phyloP scores from a whole-genome alignment of 2,113 vertebrate genomes.

The Nibea albiflora region DNA sequence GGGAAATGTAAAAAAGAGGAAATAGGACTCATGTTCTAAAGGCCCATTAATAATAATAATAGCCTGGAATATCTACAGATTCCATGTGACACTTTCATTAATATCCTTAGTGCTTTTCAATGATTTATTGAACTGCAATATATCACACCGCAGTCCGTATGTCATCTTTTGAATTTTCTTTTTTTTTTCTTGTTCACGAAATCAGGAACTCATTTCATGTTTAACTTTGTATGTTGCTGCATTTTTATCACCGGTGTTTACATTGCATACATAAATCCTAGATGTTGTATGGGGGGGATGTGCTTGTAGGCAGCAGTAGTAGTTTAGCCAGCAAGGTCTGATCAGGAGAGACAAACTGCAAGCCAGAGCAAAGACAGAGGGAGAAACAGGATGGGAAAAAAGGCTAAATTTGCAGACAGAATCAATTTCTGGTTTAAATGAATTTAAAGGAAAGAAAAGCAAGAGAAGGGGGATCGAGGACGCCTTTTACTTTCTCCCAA shows the following conservation, averaged over 20 bases:
- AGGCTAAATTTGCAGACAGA: constrained; percentile 61
- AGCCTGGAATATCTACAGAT: constrained; percentile 75
- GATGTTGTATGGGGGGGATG: not conserved
- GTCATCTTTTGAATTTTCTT: constrained; percentile 19
- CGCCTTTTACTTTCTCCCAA: constrained; percentile 22
- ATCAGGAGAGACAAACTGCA: constrained; percentile 62
- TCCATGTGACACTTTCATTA: constrained; percentile 75
- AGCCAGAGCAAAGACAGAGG: constrained; percentile 44
- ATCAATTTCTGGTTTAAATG: constrained; percentile 54
- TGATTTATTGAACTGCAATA: constrained; percentile 73
- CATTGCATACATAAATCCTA: constrained; percentile 11
- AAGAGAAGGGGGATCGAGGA: not conserved
- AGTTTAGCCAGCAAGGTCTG: constrained; percentile 41
- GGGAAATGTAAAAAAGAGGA: constrained; percentile 65
- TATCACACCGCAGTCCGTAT: constrained; percentile 22
- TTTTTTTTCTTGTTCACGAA: not conserved
- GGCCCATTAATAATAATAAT: constrained; percentile 83
- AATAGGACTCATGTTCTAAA: constrained; percentile 75
- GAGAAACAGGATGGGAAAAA: constrained; percentile 38
- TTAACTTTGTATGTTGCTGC: not conserved
- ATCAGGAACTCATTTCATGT: constrained; percentile 8
- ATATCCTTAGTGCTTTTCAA: constrained; percentile 65
- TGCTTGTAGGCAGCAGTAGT: constrained; percentile 29
- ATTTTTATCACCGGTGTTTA: constrained; percentile 2
- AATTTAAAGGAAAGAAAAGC: constrained; percentile 48